These are phyloP conservation scores for Xestia c-nigrum DNA, from an alignment of 2,888 invertebrate species.

Conservation along the genomic window DNA sequence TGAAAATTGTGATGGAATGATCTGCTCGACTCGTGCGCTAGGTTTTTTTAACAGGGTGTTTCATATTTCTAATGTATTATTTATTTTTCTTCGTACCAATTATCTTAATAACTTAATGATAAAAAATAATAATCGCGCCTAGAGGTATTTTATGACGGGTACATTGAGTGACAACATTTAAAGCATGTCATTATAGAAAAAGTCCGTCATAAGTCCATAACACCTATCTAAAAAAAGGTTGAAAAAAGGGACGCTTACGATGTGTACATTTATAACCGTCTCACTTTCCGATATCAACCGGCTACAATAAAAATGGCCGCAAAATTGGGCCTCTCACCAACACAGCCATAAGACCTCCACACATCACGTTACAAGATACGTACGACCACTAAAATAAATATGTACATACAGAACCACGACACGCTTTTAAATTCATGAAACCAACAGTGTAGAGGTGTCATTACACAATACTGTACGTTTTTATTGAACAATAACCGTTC, in stretches of 20 bases:
- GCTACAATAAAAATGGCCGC: conserved; percentile 30
- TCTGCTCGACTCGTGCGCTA: too few species aligned
- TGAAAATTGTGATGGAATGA: too few species aligned
- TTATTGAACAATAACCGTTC: conserved; percentile 84
- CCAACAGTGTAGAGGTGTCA: conserved; percentile 71
- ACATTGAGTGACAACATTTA: background rate
- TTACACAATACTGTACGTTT: conserved; percentile 80
- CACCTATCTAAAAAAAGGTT: background rate
- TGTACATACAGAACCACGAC: conserved; percentile 54
- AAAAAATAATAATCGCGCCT: too few species aligned
- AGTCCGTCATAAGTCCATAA: background rate
- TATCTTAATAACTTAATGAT: too few species aligned
- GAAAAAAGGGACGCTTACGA: conserved; percentile 21
- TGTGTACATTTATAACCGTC: background rate
- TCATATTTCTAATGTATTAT: too few species aligned
- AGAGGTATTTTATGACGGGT: too few species aligned
- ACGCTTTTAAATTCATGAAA: conserved; percentile 77
- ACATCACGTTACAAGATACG: conserved; percentile 27
- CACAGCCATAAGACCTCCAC: conserved; percentile 19
- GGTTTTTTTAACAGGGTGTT: too few species aligned
- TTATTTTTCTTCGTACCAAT: too few species aligned
- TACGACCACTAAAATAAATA: conserved; percentile 42
- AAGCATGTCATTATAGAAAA: background rate
- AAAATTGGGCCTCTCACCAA: conserved; percentile 21
- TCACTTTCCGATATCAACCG: background rate